Evolutionary conservation across 2,888 invertebrate genomes (phyloP).

Genomic region (Argyra leucocephala): DNA sequence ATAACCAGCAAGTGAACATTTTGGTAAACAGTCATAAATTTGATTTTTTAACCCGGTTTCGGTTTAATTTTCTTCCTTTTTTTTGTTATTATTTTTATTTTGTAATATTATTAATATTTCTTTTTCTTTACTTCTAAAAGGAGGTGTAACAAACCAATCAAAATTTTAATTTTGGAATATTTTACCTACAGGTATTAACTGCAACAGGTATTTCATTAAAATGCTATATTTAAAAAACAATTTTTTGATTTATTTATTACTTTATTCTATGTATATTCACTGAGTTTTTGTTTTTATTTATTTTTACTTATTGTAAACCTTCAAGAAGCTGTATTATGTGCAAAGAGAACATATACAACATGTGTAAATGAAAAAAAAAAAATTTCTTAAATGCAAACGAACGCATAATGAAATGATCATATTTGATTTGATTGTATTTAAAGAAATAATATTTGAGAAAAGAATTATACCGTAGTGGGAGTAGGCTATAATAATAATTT

Average conservation of each 20-base stretch:
- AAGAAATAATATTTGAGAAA: too few species aligned
- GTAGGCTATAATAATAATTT: too few species aligned
- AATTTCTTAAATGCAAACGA: too few species aligned
- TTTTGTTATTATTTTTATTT: not conserved
- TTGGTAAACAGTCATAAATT: not conserved
- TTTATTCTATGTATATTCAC: not conserved
- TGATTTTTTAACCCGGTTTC: not conserved
- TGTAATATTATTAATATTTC: too few species aligned
- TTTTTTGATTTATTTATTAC: conserved; percentile 1
- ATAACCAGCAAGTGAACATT: not conserved
- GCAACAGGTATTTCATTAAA: not conserved
- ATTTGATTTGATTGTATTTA: too few species aligned
- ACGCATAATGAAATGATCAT: too few species aligned
- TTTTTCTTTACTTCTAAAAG: not conserved
- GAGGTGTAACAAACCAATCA: not conserved
- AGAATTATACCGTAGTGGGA: too few species aligned
- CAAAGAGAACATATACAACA: too few species aligned
- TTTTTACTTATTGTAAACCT: too few species aligned
- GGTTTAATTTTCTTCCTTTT: not conserved
- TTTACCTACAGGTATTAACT: conserved; percentile 1
- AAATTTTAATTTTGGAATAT: not conserved
- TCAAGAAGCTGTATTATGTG: too few species aligned
- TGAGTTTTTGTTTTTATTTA: not conserved
- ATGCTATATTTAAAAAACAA: not conserved
- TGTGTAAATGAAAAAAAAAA: too few species aligned